Conservation (phyloP, 2,888 invertebrate species). For the Agriotes lineatus region DNA sequence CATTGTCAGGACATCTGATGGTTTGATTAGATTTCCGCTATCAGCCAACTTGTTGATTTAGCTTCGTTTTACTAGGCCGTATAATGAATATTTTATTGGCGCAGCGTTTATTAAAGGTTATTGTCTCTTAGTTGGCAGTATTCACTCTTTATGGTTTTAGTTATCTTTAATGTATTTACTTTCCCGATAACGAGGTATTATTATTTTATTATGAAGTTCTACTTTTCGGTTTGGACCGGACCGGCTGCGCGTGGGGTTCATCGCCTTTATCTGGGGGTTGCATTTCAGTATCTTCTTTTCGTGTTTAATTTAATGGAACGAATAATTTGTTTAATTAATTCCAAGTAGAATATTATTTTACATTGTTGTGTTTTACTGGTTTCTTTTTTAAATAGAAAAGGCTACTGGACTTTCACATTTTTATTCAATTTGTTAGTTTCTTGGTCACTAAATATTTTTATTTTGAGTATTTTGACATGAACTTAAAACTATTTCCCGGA, state of each 20-base stretch:
- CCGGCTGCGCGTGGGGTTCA: background rate
- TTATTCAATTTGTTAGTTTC: no score
- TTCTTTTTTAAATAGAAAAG: no score
- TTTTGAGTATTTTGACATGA: no score
- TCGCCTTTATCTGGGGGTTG: no score
- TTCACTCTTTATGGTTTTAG: conserved; percentile 1
- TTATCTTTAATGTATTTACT: conserved; percentile 3
- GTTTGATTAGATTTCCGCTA: background rate
- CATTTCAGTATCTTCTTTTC: no score
- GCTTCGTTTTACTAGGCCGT: background rate
- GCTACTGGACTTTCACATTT: no score
- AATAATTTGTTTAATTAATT: background rate
- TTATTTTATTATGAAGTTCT: background rate
- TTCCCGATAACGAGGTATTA: background rate
- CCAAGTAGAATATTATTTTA: background rate
- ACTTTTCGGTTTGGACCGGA: background rate
- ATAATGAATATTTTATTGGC: background rate
- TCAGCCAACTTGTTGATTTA: background rate
- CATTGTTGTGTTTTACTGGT: no score
- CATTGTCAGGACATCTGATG: no score
- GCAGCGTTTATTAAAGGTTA: background rate
- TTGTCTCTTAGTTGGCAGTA: background rate
- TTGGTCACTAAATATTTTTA: no score
- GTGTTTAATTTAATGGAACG: no score
- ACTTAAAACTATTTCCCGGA: no score